Percentiles rank a stretch among this genome's conserved stretches.
These are phyloP conservation scores for Tetanocera ferruginea DNA, from an alignment of 2,888 invertebrate genomes.

Conservation along the genomic window DNA sequence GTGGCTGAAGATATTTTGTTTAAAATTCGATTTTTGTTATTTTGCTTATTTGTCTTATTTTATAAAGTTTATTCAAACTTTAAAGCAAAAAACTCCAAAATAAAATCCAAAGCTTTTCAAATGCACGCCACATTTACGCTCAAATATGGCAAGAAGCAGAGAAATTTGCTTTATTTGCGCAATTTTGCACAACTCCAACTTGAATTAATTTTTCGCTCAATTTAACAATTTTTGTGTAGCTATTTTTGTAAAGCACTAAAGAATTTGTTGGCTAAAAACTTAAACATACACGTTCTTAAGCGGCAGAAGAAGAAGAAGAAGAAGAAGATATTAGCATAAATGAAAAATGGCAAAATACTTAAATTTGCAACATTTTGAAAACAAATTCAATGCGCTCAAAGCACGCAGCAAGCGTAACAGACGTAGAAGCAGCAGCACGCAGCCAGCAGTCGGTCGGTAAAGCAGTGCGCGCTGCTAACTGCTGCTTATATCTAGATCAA, in stretches of 20 bases:
- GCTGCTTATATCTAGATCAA: background rate
- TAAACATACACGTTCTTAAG: too few species aligned
- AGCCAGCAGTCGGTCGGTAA: background rate
- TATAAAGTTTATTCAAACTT: background rate
- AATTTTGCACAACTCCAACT: background rate
- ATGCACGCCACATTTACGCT: background rate
- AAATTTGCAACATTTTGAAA: conserved; percentile 6
- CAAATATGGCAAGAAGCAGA: background rate
- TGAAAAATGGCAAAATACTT: background rate
- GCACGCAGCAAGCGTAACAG: background rate
- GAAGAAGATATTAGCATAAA: too few species aligned
- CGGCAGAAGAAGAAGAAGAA: too few species aligned
- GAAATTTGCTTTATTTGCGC: background rate
- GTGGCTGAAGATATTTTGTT: too few species aligned
- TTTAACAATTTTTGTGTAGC: background rate
- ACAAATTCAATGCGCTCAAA: background rate
- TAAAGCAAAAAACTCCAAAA: background rate
- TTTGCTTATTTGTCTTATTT: background rate
- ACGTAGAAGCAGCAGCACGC: background rate
- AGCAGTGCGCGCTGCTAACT: background rate
- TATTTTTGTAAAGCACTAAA: too few species aligned
- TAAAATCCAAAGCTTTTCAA: background rate
- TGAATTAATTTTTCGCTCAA: conserved; percentile 2
- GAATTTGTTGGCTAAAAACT: too few species aligned
- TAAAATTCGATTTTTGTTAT: too few species aligned